Conservation (phyloP, 2,888 invertebrate genomes). For the Chelonus formosanus region DNA sequence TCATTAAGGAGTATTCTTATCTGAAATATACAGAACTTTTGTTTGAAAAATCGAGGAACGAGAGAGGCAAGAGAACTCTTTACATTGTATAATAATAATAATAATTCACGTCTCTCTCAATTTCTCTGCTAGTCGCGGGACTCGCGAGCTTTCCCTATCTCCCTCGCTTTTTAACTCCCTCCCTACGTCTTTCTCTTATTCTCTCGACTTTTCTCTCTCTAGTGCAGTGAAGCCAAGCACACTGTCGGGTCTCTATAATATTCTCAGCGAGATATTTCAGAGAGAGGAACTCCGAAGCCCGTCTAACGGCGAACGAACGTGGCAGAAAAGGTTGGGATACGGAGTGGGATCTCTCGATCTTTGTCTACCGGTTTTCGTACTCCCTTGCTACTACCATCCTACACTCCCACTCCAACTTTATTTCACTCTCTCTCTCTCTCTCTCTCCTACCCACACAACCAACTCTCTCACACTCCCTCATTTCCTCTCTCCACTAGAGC, state of each 20-base stretch:
- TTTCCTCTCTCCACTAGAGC: constrained; percentile 26
- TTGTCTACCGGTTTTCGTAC: constrained; percentile 35
- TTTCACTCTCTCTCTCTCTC: constrained; percentile 27
- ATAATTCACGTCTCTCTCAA: constrained; percentile 36
- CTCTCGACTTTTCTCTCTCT: constrained; percentile 19
- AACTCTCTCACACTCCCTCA: constrained; percentile 14
- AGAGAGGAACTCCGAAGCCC: constrained; percentile 48
- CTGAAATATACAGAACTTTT: no score
- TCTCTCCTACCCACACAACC: constrained; percentile 24
- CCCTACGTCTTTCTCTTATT: constrained; percentile 21
- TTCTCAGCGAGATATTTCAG: constrained; percentile 59
- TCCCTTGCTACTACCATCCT: constrained; percentile 6
- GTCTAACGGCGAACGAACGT: constrained; percentile 43
- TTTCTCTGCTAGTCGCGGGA: constrained; percentile 30
- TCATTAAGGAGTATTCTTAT: no score
- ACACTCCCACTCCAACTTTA: constrained; percentile 30
- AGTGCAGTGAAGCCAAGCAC: constrained; percentile 45
- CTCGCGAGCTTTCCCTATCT: constrained; percentile 26
- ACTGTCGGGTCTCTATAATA: constrained; percentile 54
- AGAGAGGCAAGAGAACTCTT: constrained; percentile 4
- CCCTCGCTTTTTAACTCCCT: constrained; percentile 33
- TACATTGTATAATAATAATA: constrained; percentile 32
- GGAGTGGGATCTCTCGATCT: constrained; percentile 38
- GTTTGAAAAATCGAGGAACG: constrained; percentile 1
- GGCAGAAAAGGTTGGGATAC: constrained; percentile 35